Conservation (phyloP, 2,888 invertebrate genomes). For the Ormyrus nitidulus region DNA sequence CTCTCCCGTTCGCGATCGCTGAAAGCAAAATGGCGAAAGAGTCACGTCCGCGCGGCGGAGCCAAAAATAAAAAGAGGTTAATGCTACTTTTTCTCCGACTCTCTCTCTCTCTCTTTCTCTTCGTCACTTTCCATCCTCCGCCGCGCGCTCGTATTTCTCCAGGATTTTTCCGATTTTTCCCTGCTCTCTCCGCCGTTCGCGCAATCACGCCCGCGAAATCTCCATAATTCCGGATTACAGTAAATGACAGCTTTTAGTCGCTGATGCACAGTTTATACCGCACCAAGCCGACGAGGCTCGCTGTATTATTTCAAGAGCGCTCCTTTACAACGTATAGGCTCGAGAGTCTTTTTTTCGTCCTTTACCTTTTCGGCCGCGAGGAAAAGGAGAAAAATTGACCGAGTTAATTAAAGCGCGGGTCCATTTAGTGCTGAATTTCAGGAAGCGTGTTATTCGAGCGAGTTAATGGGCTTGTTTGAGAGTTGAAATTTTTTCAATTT, state of each 20-base stretch:
- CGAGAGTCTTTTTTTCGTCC: neutral
- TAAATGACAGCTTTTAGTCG: conserved; percentile 74
- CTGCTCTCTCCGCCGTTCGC: conserved; percentile 19
- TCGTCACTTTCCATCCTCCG: neutral
- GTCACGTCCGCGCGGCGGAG: conserved; percentile 11
- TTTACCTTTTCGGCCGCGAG: neutral
- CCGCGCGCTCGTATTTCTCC: neutral
- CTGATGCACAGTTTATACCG: conserved; percentile 74
- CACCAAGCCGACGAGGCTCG: neutral
- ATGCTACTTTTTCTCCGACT: conserved; percentile 30
- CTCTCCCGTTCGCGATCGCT: conserved; percentile 30
- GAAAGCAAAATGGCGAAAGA: conserved; percentile 45
- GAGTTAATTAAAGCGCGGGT: conserved; percentile 51
- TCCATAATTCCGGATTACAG: conserved; percentile 74
- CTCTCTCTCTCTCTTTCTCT: conserved; percentile 18
- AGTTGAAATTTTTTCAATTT: conserved; percentile 41
- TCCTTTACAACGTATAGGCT: conserved; percentile 14
- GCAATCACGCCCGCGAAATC: conserved; percentile 64
- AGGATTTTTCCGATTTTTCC: neutral
- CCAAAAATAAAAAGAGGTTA: conserved; percentile 46
- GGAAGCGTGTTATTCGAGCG: conserved; percentile 17
- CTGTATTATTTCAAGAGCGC: conserved; percentile 73
- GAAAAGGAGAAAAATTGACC: conserved; percentile 49
- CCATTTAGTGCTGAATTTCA: conserved; percentile 30
- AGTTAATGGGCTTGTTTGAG: conserved; percentile 30